These are phyloP conservation scores for Crioceris asparagi DNA, from an alignment of 2,888 invertebrate genomes.

Conservation along the genomic window DNA sequence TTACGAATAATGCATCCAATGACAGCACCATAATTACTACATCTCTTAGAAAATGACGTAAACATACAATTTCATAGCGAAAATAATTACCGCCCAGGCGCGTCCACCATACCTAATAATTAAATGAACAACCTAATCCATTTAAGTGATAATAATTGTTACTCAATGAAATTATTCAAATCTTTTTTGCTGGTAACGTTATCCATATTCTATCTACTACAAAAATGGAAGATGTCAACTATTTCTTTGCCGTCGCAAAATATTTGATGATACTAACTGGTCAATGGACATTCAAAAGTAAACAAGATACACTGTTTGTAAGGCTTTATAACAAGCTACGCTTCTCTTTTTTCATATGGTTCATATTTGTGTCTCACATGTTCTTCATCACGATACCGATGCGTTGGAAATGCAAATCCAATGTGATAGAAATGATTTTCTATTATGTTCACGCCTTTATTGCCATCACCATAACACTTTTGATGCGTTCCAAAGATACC, in stretches of 20 bases:
- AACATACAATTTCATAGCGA: too few relatives aligned
- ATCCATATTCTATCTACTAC: too few relatives aligned
- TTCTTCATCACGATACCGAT: constrained; percentile 2
- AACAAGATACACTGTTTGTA: not conserved
- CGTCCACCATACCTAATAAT: too few relatives aligned
- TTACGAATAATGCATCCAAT: too few relatives aligned
- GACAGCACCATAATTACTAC: too few relatives aligned
- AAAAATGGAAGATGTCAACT: not conserved
- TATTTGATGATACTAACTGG: constrained; percentile 7
- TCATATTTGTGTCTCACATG: constrained; percentile 5
- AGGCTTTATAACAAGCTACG: constrained; percentile 1
- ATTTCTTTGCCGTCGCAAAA: not conserved
- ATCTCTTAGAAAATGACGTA: too few relatives aligned
- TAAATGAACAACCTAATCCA: too few relatives aligned
- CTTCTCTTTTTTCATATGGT: constrained; percentile 1
- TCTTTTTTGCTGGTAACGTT: too few relatives aligned
- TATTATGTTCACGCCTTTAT: constrained; percentile 10
- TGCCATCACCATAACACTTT: constrained; percentile 6
- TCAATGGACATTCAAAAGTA: constrained; percentile 8
- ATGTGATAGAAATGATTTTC: constrained; percentile 6
- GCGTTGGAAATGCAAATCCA: constrained; percentile 6
- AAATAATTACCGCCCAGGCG: too few relatives aligned
- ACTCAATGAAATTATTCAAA: too few relatives aligned
- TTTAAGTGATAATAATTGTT: too few relatives aligned
- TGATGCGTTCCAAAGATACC: constrained; percentile 5